Percentiles rank a stretch among this genome's conserved stretches.
phyloP scores from a whole-genome alignment of 2,888 invertebrate species.

The Drosophila buzzatii region DNA sequence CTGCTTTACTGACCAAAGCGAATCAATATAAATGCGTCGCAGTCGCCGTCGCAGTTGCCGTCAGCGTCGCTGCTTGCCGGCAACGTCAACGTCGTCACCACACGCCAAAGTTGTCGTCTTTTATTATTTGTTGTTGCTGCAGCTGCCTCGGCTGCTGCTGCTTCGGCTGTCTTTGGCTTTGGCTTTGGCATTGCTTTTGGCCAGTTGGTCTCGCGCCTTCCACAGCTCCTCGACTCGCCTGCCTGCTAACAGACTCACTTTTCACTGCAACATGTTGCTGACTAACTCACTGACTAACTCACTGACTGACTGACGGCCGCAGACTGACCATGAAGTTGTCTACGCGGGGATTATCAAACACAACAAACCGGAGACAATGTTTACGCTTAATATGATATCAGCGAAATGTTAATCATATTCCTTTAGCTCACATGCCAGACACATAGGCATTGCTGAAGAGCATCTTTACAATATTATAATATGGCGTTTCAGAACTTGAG shows the following conservation, averaged over 20 bases:
- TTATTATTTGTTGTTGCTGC: conserved; percentile 66
- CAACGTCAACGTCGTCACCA: conserved; percentile 45
- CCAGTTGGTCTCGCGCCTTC: conserved; percentile 19
- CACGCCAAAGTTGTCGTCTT: conserved; percentile 65
- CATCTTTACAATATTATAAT: neutral
- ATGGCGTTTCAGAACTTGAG: neutral
- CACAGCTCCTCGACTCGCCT: conserved; percentile 16
- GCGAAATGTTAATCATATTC: conserved; percentile 6
- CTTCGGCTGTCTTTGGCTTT: conserved; percentile 32
- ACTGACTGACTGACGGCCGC: conserved; percentile 31
- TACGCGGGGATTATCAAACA: conserved; percentile 52
- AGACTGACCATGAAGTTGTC: conserved; percentile 47
- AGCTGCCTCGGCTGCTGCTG: conserved; percentile 21
- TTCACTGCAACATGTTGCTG: conserved; percentile 66
- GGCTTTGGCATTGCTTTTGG: conserved; percentile 27
- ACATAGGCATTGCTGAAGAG: neutral
- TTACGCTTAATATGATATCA: conserved; percentile 28
- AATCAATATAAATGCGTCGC: conserved; percentile 73
- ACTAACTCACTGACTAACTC: conserved; percentile 50
- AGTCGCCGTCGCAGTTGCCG: conserved; percentile 14
- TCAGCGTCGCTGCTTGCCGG: conserved; percentile 40
- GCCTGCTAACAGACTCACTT: conserved; percentile 68
- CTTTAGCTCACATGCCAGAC: neutral
- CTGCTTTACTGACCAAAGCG: conserved; percentile 64
- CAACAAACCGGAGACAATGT: conserved; percentile 41